Conservation (phyloP, 2,797 vertebrate species). For the Alosa sapidissima region DNA sequence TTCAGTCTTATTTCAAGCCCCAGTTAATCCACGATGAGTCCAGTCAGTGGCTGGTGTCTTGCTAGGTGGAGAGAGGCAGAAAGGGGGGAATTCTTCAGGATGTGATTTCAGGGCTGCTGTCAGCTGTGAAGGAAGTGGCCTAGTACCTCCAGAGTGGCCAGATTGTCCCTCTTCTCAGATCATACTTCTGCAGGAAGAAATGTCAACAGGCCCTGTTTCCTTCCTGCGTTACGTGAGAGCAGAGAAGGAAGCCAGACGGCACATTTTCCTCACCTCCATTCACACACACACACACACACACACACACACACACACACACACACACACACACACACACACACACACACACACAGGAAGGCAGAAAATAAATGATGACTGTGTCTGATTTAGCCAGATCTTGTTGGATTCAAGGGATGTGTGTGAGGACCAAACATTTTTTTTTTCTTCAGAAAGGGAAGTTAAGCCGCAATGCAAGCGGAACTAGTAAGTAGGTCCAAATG, state of each 20-base stretch:
- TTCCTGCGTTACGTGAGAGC: constrained; percentile 42
- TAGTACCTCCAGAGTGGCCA: constrained; percentile 51
- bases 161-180: constrained; percentile 50
- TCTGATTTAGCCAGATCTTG: constrained; percentile 26
- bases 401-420: constrained; percentile 17
- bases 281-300: constrained; percentile 25
- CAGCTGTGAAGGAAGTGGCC: constrained; percentile 71
- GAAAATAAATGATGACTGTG: constrained; percentile 31
- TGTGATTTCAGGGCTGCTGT: constrained; percentile 68
- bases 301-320: constrained; percentile 12
- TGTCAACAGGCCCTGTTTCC: constrained; percentile 52
- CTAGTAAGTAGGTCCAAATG: neutral
- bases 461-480: neutral
- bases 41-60: neutral
- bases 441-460: neutral
- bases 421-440: neutral
- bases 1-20: neutral
- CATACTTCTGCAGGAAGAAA: constrained; percentile 50
- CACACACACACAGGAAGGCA: constrained; percentile 33
- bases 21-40: neutral
- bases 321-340: neutral
- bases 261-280: constrained; percentile 37
- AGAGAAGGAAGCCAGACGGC: constrained; percentile 48
- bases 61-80: neutral
- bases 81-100: constrained; percentile 60